Evolutionary conservation across 1,140 invertebrate species (phyloP).

Genomic region (Pantala flavescens): DNA sequence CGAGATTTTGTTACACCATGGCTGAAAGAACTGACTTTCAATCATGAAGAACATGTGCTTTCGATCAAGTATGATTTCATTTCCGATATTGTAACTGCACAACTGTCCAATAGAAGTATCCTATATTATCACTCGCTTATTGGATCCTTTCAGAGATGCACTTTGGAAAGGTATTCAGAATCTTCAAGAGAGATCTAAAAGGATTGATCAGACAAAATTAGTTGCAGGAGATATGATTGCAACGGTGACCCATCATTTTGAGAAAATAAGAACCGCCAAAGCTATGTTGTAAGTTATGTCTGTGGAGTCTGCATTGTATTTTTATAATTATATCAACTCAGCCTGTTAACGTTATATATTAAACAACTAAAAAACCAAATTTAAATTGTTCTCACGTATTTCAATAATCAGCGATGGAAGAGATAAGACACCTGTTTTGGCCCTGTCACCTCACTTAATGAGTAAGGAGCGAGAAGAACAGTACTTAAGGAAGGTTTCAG

Average conservation of each 20-base stretch:
- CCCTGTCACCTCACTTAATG: slow-evolving; percentile 61
- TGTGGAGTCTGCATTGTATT: background rate
- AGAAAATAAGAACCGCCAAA: slow-evolving; percentile 66
- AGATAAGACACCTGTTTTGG: slow-evolving; percentile 54
- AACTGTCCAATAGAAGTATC: no score
- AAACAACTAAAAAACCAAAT: no score
- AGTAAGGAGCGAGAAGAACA: slow-evolving; percentile 62
- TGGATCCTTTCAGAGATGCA: slow-evolving; percentile 54
- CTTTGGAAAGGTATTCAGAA: slow-evolving; percentile 68
- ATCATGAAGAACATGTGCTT: slow-evolving; percentile 36
- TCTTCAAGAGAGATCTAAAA: slow-evolving; percentile 56
- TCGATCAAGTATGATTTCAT: slow-evolving; percentile 35
- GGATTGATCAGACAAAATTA: slow-evolving; percentile 69
- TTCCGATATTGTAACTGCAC: background rate
- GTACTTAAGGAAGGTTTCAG: slow-evolving; percentile 69
- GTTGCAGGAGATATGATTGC: slow-evolving; percentile 71
- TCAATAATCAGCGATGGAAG: slow-evolving; percentile 47
- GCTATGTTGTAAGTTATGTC: slow-evolving; percentile 27
- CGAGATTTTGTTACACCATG: slow-evolving; percentile 68
- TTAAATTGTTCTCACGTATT: no score
- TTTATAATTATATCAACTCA: background rate
- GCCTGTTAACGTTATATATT: slow-evolving; percentile 16
- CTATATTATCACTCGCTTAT: no score
- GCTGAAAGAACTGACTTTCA: slow-evolving; percentile 55
- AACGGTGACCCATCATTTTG: slow-evolving; percentile 72